These are phyloP conservation scores for Dyspetes luteomarginatus DNA, from an alignment of 2,888 invertebrate species.

Conservation along the genomic window DNA sequence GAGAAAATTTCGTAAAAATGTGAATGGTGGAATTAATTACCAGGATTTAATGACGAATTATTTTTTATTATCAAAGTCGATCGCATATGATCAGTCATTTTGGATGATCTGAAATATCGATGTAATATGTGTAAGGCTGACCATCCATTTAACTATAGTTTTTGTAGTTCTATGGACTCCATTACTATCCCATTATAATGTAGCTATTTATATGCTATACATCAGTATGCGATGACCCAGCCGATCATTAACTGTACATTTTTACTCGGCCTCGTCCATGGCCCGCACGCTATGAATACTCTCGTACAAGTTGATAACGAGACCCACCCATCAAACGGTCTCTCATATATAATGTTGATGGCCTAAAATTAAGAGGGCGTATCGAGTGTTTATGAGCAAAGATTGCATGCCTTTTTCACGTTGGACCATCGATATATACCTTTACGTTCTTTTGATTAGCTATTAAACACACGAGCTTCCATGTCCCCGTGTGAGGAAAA, in stretches of 20 bases:
- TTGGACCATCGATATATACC: neutral
- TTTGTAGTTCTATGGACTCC: neutral
- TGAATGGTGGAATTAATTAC: too few species aligned
- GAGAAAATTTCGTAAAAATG: too few species aligned
- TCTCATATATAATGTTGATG: neutral
- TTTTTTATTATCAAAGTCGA: too few species aligned
- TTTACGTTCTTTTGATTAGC: conserved; percentile 47
- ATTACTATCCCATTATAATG: neutral
- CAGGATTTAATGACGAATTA: too few species aligned
- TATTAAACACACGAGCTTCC: conserved; percentile 48
- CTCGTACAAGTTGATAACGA: conserved; percentile 57
- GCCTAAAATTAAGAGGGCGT: neutral
- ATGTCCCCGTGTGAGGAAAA: conserved; percentile 41
- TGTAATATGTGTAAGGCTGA: too few species aligned
- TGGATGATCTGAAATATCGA: too few species aligned
- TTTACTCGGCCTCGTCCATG: conserved; percentile 39
- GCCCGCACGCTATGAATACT: conserved; percentile 60
- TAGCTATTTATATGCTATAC: too few species aligned
- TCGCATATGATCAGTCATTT: too few species aligned
- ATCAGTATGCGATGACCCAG: conserved; percentile 28
- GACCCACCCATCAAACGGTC: conserved; percentile 42
- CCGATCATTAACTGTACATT: conserved; percentile 59
- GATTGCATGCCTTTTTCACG: neutral
- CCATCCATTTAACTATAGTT: too few species aligned
- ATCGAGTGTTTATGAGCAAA: neutral